phyloP scores from a whole-genome alignment of 2,113 vertebrate genomes.

The Lanius ludovicianus region DNA sequence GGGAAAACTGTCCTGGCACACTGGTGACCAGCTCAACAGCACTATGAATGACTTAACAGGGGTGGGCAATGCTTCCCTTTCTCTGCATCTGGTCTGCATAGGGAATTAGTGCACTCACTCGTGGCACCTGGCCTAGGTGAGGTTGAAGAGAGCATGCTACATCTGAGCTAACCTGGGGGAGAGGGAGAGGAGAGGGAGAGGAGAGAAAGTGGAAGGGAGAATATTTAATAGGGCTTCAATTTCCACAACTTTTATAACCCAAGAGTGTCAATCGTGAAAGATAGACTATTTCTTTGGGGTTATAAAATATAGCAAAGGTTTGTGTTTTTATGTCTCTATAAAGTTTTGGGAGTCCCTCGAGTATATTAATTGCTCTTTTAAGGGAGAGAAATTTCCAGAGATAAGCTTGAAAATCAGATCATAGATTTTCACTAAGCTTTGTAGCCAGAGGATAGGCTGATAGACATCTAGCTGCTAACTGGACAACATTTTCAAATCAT shows the following conservation, averaged over 20 bases:
- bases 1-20: neutral
- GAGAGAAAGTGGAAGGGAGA: neutral
- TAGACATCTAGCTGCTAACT: neutral
- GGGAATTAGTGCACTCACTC: neutral
- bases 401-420: neutral
- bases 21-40: neutral
- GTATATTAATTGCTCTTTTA: neutral
- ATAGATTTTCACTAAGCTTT: neutral
- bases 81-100: neutral
- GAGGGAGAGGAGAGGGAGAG: neutral
- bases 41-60: rapidly evolving
- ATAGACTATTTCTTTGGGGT: neutral
- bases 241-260: neutral
- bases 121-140: neutral
- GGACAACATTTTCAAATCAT: neutral
- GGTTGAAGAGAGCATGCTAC: neutral
- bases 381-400: neutral
- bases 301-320: neutral
- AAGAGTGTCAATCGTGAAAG: neutral
- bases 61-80: neutral
- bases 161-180: neutral
- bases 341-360: neutral
- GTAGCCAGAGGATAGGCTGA: neutral
- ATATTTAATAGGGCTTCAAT: neutral
- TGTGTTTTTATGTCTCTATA: neutral